Evolutionary conservation across 2,888 invertebrate genomes (phyloP).

Genomic region (Polyploca ridens): DNA sequence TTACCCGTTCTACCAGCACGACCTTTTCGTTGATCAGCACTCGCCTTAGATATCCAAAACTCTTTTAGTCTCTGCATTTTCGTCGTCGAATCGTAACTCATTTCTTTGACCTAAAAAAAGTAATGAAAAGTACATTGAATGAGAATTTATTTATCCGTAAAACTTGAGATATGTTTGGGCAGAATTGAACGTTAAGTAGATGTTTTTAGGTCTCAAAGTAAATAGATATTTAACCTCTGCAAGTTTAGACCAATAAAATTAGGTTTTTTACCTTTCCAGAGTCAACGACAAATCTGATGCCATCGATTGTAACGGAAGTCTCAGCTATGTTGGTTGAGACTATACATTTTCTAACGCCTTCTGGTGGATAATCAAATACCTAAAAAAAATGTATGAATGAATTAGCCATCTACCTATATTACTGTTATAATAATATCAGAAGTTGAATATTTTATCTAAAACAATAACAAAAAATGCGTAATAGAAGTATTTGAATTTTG

Average conservation of each 20-base stretch:
- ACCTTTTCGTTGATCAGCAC: constrained; percentile 98
- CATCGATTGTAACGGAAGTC: constrained; percentile 99
- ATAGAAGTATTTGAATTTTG: too few relatives aligned
- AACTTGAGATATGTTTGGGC: too few relatives aligned
- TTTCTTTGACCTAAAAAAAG: constrained; percentile 89
- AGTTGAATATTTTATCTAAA: too few relatives aligned
- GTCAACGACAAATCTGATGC: constrained; percentile 98
- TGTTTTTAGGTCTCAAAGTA: too few relatives aligned
- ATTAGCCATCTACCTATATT: too few relatives aligned
- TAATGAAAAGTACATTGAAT: neutral
- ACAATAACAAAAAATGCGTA: too few relatives aligned
- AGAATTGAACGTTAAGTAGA: too few relatives aligned
- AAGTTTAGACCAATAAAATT: too few relatives aligned
- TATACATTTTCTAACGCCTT: constrained; percentile 97
- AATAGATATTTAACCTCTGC: too few relatives aligned
- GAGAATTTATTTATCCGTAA: too few relatives aligned
- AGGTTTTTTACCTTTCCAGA: constrained; percentile 91
- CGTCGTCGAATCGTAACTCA: constrained; percentile 96
- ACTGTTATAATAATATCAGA: too few relatives aligned
- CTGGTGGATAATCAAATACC: constrained; percentile 97
- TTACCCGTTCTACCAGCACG: constrained; percentile 94
- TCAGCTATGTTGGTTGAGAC: constrained; percentile 99
- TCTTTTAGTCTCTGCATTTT: constrained; percentile 97
- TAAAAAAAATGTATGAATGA: constrained; percentile 46
- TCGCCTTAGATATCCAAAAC: constrained; percentile 98